Evolutionary conservation across 2,888 invertebrate species (phyloP).

Genomic region (Chloroclysta siterata): DNA sequence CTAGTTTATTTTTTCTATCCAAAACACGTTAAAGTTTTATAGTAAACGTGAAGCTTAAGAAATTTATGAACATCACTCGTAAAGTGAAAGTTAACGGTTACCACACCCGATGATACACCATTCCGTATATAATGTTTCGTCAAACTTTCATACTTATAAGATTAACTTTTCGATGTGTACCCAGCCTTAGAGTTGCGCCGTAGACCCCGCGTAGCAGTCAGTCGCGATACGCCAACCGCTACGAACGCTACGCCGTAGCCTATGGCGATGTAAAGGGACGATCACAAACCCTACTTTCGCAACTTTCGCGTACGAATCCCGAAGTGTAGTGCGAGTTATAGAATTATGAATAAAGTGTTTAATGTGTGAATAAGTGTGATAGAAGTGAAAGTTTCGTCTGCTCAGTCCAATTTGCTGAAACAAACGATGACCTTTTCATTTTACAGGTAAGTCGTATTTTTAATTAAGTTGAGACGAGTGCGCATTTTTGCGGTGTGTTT

Average conservation of each 20-base stretch:
- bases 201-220: constrained; percentile 61
- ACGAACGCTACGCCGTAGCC: constrained; percentile 64
- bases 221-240: constrained; percentile 66
- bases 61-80: constrained; percentile 42
- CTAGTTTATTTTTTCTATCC: too few relatives aligned
- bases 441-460: constrained; percentile 78
- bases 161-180: constrained; percentile 50
- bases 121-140: constrained; percentile 49
- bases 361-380: constrained; percentile 44
- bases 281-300: constrained; percentile 44
- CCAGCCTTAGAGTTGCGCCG: constrained; percentile 68
- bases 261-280: constrained; percentile 51
- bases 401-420: constrained; percentile 64
- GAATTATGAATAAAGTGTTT: constrained; percentile 47
- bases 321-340: constrained; percentile 47
- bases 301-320: constrained; percentile 49
- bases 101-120: constrained; percentile 45
- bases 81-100: constrained; percentile 42
- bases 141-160: constrained; percentile 56
- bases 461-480: constrained; percentile 63
- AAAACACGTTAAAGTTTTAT: constrained; percentile 24
- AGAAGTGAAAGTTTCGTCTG: constrained; percentile 54
- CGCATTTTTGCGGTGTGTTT: constrained; percentile 34
- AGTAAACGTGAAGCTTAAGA: constrained; percentile 21
- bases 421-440: constrained; percentile 73